Evolutionary conservation across 2,113 vertebrate species (phyloP), one percentile per base, ranked within the genome.

Genomic region (Ursus arctos): DNA sequence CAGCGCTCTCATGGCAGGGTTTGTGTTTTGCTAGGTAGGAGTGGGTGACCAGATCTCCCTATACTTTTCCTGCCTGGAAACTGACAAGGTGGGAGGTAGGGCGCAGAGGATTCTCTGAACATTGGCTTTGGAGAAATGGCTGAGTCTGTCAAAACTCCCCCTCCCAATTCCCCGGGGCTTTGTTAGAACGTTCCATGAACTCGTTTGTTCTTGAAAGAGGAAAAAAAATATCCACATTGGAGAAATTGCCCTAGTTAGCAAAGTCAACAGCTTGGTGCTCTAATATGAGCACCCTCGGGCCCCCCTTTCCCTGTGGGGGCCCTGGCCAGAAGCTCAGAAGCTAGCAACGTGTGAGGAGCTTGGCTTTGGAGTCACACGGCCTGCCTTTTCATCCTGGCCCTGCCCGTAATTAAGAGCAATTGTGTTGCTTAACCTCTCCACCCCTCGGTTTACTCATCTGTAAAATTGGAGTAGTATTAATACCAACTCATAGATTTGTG

Each of bases 1-100:
- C 63, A 51, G 3, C 16, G 21, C 49, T 6, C 0, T 19, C 49
- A 3, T 7, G 9, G 43, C 18, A 11, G 43, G 24, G 24, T 77
- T 69, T 16, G 0, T 49, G 8, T 51, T 84, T 40, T 40, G 33
- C 40, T 81, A 28, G 49, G 77, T 88, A 28, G 49, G 77, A 49
- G 84, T 84, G 67, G 91, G 74, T 84, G 63, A 89, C 69, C 69
- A 47, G 80, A 85, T 93, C 26, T 82, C 43, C 14, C 33, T 88
- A 72, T 43, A 53, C 65, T 88, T 91, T 82, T 76, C 65, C 63
- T 77, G 24, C 16, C 59, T 79, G 84, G 65, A 61, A 92, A 40
- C 65, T 88, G 65, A 36, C 28, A 7, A 12, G 57, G 26, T 4
- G 26, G 63, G 9, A 22, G 36, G n/a, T 7, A 4, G 31, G 4